These are phyloP conservation scores for Percopsis omiscomaycus DNA, from an alignment of 2,797 vertebrate species.

Conservation along the genomic window DNA sequence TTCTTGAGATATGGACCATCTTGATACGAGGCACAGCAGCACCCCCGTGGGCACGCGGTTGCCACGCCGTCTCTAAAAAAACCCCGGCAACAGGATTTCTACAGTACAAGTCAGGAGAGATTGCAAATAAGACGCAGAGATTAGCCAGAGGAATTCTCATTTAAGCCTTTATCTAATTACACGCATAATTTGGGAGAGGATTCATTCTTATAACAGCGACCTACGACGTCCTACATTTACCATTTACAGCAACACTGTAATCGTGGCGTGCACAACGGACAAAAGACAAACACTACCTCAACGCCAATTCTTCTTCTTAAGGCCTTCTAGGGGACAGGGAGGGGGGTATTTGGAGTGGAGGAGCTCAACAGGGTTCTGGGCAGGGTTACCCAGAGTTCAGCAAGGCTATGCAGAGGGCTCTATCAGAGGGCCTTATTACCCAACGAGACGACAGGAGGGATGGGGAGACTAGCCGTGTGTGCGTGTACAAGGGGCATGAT, in stretches of 20 bases:
- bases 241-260: constrained; percentile 1
- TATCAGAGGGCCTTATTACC: constrained; percentile 62
- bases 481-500: constrained; percentile 41
- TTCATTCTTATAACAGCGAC: constrained; percentile 18
- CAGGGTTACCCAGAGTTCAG: constrained; percentile 66
- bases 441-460: constrained; percentile 50
- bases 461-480: constrained; percentile 19
- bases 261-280: constrained; percentile 3
- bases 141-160: constrained; percentile 30
- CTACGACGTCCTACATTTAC: constrained; percentile 1
- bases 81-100: constrained; percentile 10
- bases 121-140: constrained; percentile 17
- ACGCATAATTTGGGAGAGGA: constrained; percentile 4
- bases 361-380: constrained; percentile 31
- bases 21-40: constrained; percentile 10
- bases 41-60: constrained; percentile 2
- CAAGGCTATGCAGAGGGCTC: constrained; percentile 51
- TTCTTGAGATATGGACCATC: constrained; percentile 7
- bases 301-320: constrained; percentile 20
- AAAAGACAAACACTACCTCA: constrained; percentile 2
- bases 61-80: constrained; percentile 20
- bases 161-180: constrained; percentile 14
- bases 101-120: constrained; percentile 15
- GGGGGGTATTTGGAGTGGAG: constrained; percentile 31
- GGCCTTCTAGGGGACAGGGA: constrained; percentile 24